These are phyloP conservation scores for Mythimna loreyi DNA, from an alignment of 2,888 invertebrate genomes.

Conservation along the genomic window DNA sequence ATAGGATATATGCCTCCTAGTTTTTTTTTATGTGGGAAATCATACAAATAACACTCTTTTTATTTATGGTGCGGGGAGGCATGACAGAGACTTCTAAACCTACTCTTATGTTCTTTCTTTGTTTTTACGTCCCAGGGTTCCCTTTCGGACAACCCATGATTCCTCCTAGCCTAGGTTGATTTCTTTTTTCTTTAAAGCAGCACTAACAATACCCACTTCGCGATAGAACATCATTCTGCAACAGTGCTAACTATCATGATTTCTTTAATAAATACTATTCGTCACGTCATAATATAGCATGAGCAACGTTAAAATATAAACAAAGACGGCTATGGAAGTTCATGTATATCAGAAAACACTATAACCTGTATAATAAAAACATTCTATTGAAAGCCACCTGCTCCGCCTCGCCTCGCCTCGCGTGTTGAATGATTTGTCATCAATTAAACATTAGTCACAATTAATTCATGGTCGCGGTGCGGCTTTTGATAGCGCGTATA, in stretches of 20 bases:
- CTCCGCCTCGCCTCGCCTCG: conserved; percentile 42
- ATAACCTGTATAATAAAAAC: conserved; percentile 38
- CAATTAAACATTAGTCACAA: conserved; percentile 68
- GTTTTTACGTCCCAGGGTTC: too few relatives aligned
- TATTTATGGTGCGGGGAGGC: too few relatives aligned
- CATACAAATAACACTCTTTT: too few relatives aligned
- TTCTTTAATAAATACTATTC: conserved; percentile 1
- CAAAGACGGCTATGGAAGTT: conserved; percentile 7
- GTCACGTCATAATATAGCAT: not conserved
- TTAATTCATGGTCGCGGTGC: conserved; percentile 61
- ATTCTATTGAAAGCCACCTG: conserved; percentile 54
- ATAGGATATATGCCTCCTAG: too few relatives aligned
- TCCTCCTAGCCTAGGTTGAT: not conserved
- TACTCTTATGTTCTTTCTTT: too few relatives aligned
- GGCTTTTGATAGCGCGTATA: conserved; percentile 60
- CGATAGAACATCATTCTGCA: not conserved
- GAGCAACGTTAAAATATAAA: conserved; percentile 12
- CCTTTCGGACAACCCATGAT: too few relatives aligned
- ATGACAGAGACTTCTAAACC: too few relatives aligned
- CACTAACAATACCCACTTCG: not conserved
- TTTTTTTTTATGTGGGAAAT: too few relatives aligned
- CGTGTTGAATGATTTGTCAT: conserved; percentile 64
- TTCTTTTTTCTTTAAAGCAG: not conserved
- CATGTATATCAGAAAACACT: conserved; percentile 16
- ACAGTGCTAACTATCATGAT: not conserved